A percentile compares a stretch with the other conserved stretches of the same genome.
phyloP scores from a whole-genome alignment of 2,888 invertebrate genomes.

The Andrena marginata region DNA sequence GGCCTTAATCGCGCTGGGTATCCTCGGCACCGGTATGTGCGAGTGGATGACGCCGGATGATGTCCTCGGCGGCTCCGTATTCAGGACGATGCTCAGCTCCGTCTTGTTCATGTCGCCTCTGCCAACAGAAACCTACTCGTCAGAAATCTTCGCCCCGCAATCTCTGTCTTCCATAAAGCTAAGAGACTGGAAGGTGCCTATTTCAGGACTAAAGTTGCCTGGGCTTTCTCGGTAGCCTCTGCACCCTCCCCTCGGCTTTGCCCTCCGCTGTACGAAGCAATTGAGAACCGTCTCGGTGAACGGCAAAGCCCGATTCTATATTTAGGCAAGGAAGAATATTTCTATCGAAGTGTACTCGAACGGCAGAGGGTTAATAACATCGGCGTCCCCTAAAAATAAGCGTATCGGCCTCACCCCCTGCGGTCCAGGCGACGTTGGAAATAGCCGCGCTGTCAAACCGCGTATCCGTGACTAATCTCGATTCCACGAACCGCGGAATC shows the following conservation, averaged over 20 bases:
- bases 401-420: conserved; percentile 61
- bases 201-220: no score
- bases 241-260: background rate
- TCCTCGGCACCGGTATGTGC: conserved; percentile 82
- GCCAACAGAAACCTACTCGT: conserved; percentile 6
- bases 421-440: conserved; percentile 54
- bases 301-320: conserved; percentile 17
- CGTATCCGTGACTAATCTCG: conserved; percentile 62
- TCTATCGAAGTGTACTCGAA: conserved; percentile 43
- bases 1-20: conserved; percentile 72
- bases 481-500: conserved; percentile 45
- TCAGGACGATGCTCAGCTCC: conserved; percentile 78
- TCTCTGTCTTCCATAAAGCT: no score
- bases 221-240: no score
- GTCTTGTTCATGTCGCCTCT: conserved; percentile 77
- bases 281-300: conserved; percentile 3
- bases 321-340: conserved; percentile 18
- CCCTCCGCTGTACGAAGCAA: background rate
- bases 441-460: conserved; percentile 65
- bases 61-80: conserved; percentile 60
- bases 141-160: no score
- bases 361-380: conserved; percentile 79
- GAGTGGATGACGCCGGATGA: conserved; percentile 77
- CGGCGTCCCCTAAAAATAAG: conserved; percentile 78
- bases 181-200: no score